These are phyloP conservation scores for Catharus fuscescens DNA, from an alignment of 2,113 vertebrate genomes.

Conservation along the genomic window DNA sequence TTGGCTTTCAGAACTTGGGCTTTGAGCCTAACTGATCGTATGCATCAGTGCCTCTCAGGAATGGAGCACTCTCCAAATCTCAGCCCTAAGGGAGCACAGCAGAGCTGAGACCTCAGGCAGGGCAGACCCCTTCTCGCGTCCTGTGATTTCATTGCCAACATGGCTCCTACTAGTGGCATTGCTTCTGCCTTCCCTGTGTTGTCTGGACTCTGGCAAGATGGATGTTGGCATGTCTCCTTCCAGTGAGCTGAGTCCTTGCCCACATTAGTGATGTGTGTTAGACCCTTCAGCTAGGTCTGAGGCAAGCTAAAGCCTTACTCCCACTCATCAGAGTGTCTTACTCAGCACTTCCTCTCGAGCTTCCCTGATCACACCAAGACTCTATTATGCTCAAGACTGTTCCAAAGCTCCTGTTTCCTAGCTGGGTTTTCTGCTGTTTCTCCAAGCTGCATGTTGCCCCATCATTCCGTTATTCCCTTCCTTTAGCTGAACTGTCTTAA, in stretches of 20 bases:
- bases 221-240: background rate
- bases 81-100: background rate
- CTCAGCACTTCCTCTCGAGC: background rate
- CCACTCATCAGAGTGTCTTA: background rate
- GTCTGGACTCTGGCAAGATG: background rate
- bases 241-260: background rate
- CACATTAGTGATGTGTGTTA: background rate
- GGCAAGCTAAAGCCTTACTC: background rate
- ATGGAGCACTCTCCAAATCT: background rate
- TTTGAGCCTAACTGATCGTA: conserved; percentile 13
- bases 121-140: background rate
- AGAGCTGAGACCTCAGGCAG: background rate
- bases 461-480: background rate
- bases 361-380: background rate
- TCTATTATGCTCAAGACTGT: background rate
- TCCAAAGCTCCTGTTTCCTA: background rate
- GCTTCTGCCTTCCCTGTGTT: background rate
- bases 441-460: background rate
- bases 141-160: background rate
- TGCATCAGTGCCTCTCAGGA: conserved; percentile 7
- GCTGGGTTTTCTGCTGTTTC: background rate
- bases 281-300: background rate
- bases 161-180: background rate
- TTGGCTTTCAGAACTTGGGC: background rate
- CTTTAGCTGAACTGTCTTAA: background rate